Conservation (phyloP, 92 coral and sea anemone genomes). For the Galaxea fascicularis region DNA sequence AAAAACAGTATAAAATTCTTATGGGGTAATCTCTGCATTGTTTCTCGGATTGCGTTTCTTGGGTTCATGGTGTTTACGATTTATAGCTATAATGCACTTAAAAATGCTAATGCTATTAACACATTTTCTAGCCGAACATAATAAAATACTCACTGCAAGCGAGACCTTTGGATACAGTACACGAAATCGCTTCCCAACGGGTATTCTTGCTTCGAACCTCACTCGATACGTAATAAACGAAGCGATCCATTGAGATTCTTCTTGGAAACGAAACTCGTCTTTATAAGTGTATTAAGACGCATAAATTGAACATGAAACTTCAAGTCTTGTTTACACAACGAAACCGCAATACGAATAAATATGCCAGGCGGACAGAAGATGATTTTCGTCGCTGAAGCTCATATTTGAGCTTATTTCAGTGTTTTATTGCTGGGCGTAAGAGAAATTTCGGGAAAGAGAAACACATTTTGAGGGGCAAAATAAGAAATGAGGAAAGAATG, state of each 20-base stretch:
- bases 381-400: not conserved
- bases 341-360: conserved; percentile 15
- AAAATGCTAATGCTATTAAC: conserved; percentile 42
- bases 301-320: conserved; percentile 3
- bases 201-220: not conserved
- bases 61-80: conserved; percentile 15
- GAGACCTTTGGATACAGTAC: not conserved
- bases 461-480: too few relatives aligned
- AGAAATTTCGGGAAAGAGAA: too few relatives aligned
- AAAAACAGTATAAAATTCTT: conserved; percentile 5
- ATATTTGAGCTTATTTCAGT: not conserved
- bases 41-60: not conserved
- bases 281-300: not conserved
- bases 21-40: conserved; percentile 3
- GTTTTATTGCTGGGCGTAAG: not conserved
- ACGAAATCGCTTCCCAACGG: not conserved
- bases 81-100: conserved; percentile 40
- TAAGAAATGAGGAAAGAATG: too few relatives aligned
- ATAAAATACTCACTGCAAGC: conserved; percentile 7
- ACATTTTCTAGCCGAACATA: conserved; percentile 19
- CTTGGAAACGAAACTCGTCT: not conserved
- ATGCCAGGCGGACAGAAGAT: not conserved
- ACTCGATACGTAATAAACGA: not conserved
- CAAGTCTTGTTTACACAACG: conserved; percentile 10
- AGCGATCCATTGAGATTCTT: not conserved